A percentile compares a stretch with the other conserved stretches of the same genome.
phyloP scores from a whole-genome alignment of 2,888 invertebrate genomes.

The Coelinius sp. region DNA sequence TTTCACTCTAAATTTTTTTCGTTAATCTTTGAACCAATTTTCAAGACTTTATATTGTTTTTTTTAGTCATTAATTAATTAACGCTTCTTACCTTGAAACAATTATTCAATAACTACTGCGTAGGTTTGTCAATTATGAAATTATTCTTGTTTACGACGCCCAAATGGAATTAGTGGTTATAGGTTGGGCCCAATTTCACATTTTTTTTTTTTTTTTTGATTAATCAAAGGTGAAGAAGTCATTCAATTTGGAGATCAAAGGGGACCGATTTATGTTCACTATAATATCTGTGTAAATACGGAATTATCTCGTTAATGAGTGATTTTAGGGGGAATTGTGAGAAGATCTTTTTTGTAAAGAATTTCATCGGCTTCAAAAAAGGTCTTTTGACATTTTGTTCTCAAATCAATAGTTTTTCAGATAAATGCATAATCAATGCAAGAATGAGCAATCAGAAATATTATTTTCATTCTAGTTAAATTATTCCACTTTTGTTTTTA shows the following conservation, averaged over 20 bases:
- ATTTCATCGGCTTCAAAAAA: no score
- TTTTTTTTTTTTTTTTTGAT: neutral
- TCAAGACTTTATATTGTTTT: constrained; percentile 28
- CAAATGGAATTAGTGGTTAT: constrained; percentile 40
- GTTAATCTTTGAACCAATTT: neutral
- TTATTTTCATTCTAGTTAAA: no score
- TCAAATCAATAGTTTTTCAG: no score
- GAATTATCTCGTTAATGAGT: no score
- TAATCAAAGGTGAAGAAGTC: neutral
- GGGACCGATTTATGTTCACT: no score
- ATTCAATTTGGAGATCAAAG: neutral
- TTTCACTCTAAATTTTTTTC: neutral
- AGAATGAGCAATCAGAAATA: no score
- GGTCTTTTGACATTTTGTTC: no score
- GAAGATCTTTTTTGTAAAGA: no score
- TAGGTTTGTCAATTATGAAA: constrained; percentile 64
- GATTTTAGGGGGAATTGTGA: no score
- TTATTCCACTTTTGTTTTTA: no score
- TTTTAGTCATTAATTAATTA: constrained; percentile 35
- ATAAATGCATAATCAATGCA: no score
- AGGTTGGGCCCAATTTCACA: neutral
- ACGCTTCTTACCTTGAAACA: constrained; percentile 52
- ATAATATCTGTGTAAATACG: no score
- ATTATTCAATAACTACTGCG: constrained; percentile 61
- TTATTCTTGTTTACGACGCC: constrained; percentile 59